Percentiles rank a stretch among this genome's conserved stretches.
Evolutionary conservation across 2,797 vertebrate species (phyloP).

Genomic region (Helicolenus hilgendorfi): DNA sequence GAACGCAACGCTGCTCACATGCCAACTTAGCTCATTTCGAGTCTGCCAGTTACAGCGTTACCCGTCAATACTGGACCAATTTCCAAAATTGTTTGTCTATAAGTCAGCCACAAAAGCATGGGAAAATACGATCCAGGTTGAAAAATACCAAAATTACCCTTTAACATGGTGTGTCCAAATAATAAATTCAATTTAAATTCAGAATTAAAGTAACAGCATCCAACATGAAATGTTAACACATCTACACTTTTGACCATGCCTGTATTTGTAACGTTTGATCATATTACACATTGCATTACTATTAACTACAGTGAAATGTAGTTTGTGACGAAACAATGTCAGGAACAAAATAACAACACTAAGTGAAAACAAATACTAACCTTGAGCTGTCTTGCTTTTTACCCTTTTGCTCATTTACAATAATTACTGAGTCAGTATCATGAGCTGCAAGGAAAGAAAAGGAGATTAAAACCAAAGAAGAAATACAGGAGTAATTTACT

Average conservation of each 20-base stretch:
- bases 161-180: neutral
- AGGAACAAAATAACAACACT: neutral
- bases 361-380: constrained; percentile 76
- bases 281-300: neutral
- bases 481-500: neutral
- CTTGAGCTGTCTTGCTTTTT: constrained; percentile 90
- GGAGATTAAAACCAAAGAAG: constrained; percentile 2
- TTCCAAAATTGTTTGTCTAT: too few species aligned
- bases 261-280: neutral
- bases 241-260: neutral
- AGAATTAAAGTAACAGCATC: neutral
- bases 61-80: too few species aligned
- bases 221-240: neutral
- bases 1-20: too few species aligned
- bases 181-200: neutral
- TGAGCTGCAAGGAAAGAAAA: constrained; percentile 80
- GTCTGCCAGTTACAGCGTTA: too few species aligned
- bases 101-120: too few species aligned
- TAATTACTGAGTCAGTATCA: constrained; percentile 94
- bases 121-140: too few species aligned
- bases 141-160: too few species aligned
- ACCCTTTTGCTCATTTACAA: constrained; percentile 94
- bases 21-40: too few species aligned
- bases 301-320: neutral
- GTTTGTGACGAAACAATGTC: neutral